phyloP scores from a whole-genome alignment of 2,797 vertebrate species.

The Ctenosaura bakeri region DNA sequence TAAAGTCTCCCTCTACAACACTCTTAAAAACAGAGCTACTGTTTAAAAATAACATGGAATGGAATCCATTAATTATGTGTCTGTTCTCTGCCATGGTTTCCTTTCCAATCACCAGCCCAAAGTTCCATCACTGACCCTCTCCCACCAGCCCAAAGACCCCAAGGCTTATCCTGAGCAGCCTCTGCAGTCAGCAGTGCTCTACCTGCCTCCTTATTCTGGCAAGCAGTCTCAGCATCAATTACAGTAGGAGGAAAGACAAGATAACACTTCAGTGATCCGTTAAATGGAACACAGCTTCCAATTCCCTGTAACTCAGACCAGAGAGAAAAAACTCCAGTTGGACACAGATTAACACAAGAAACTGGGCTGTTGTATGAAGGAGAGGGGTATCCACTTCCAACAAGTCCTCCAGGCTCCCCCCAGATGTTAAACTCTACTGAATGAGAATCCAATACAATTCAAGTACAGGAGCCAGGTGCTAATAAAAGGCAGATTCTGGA shows the following conservation, averaged over 20 bases:
- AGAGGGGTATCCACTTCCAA: no score
- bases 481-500: no score
- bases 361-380: not conserved
- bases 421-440: no score
- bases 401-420: no score
- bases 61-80: not conserved
- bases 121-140: not conserved
- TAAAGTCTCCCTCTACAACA: no score
- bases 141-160: not conserved
- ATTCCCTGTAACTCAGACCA: not conserved
- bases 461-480: no score
- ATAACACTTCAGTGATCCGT: not conserved
- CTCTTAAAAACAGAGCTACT: not conserved
- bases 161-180: no score
- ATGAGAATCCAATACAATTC: no score
- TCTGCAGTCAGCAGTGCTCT: not conserved
- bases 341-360: not conserved
- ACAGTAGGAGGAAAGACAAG: not conserved
- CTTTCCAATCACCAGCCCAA: not conserved
- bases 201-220: not conserved
- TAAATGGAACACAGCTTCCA: not conserved
- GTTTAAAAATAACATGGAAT: not conserved
- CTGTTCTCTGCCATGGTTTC: not conserved
- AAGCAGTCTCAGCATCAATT: not conserved
- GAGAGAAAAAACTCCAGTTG: not conserved